Conservation (phyloP, 2,113 vertebrate species). For the Lepidothrix coronata region DNA sequence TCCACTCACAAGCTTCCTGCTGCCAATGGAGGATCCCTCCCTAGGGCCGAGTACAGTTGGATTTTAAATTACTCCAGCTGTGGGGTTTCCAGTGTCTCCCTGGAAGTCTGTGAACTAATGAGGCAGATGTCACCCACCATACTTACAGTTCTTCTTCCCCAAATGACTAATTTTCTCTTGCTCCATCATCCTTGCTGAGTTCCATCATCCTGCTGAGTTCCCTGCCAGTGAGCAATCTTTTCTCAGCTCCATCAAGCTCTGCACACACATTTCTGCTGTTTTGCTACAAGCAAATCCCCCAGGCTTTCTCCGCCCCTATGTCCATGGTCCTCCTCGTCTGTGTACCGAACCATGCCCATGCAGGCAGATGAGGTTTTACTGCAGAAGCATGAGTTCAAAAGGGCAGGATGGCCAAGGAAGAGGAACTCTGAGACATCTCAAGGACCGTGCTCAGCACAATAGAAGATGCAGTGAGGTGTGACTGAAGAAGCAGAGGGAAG, state of each 20-base stretch:
- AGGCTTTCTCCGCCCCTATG: background rate
- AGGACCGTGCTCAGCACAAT: background rate
- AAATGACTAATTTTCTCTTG: background rate
- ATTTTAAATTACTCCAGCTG: background rate
- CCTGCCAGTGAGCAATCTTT: background rate
- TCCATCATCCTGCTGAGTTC: background rate
- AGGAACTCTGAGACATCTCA: background rate
- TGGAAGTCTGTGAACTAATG: background rate
- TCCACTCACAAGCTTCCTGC: background rate
- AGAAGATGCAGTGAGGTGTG: background rate
- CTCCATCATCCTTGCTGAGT: background rate
- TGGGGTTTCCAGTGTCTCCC: background rate
- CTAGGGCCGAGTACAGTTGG: background rate
- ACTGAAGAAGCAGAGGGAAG: background rate
- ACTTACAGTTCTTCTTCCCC: background rate
- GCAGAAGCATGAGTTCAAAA: background rate
- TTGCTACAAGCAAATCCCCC: background rate
- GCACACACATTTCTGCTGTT: background rate
- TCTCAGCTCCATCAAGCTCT: background rate
- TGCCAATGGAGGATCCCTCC: background rate
- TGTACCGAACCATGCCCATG: background rate
- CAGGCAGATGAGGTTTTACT: background rate
- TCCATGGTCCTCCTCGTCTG: background rate
- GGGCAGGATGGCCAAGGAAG: background rate
- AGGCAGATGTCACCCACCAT: background rate